phyloP scores from a whole-genome alignment of 2,113 vertebrate species.

The Urocynchramus pylzowi region DNA sequence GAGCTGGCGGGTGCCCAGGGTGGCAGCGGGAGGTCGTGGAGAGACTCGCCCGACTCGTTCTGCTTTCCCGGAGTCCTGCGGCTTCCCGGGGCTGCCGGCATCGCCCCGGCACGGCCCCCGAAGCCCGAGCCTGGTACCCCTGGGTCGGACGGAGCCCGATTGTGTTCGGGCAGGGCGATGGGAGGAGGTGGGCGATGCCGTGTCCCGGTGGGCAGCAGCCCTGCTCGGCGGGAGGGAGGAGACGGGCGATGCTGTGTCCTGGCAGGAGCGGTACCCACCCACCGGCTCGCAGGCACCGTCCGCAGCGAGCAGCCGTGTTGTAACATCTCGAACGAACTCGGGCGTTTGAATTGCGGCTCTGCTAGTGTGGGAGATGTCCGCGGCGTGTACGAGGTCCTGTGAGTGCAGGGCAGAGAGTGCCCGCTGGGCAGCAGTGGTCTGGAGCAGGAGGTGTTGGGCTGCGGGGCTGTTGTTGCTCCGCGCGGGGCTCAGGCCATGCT shows the following conservation, averaged over 20 bases:
- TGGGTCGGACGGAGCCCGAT: neutral
- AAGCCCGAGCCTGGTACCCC: neutral
- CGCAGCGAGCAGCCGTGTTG: accelerated
- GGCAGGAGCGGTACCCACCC: neutral
- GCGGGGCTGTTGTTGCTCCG: accelerated
- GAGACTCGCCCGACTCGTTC: neutral
- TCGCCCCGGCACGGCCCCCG: neutral
- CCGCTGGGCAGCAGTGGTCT: neutral
- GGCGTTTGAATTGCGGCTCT: neutral
- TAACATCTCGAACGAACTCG: neutral
- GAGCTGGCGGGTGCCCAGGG: neutral
- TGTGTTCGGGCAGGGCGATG: neutral
- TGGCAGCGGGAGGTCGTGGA: neutral
- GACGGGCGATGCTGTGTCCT: neutral
- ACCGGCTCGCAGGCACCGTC: accelerated
- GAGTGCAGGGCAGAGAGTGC: neutral
- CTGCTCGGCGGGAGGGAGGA: neutral
- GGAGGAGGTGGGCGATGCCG: neutral
- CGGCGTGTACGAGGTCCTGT: neutral
- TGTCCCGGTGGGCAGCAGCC: neutral
- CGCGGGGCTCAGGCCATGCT: accelerated
- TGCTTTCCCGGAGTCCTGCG: neutral
- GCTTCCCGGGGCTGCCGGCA: neutral
- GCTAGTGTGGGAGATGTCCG: neutral
- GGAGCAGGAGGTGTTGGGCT: neutral